These are phyloP conservation scores for Aurelia aurita complex sp. Pacific DNA, from an alignment of 30 jellyfish, hydroid and myxozoan species.

Conservation along the genomic window DNA sequence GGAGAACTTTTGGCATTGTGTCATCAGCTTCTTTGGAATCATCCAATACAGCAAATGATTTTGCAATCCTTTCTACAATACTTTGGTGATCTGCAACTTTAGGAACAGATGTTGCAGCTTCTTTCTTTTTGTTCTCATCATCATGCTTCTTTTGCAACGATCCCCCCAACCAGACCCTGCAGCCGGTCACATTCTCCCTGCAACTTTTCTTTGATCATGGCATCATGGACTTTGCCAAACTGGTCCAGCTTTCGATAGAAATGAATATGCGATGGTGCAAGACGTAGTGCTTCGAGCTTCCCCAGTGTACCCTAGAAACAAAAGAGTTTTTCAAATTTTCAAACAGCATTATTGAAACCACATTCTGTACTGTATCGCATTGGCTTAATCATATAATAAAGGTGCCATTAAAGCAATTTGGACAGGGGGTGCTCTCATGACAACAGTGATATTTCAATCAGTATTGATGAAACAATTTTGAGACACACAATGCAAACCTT, in stretches of 20 bases:
- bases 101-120: not conserved
- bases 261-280: conserved; percentile 21
- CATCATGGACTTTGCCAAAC: conserved; percentile 29
- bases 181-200: not conserved
- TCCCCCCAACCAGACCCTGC: not conserved
- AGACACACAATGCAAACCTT: too few species aligned
- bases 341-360: too few species aligned
- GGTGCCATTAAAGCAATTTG: too few species aligned
- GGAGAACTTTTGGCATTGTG: too few species aligned
- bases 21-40: too few species aligned
- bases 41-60: too few species aligned
- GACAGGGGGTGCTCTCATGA: too few species aligned
- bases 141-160: not conserved
- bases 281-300: conserved; percentile 11
- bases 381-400: too few species aligned
- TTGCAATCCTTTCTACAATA: too few species aligned
- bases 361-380: too few species aligned
- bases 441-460: too few species aligned
- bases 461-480: too few species aligned
- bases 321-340: not conserved
- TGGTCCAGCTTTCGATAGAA: conserved; percentile 11
- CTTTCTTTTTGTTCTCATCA: not conserved
- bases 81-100: not conserved
- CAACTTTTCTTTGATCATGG: not conserved
- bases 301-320: conserved; percentile 20